These are phyloP conservation scores for Prunella himalayana DNA, from an alignment of 2,113 vertebrate species.

Conservation along the genomic window DNA sequence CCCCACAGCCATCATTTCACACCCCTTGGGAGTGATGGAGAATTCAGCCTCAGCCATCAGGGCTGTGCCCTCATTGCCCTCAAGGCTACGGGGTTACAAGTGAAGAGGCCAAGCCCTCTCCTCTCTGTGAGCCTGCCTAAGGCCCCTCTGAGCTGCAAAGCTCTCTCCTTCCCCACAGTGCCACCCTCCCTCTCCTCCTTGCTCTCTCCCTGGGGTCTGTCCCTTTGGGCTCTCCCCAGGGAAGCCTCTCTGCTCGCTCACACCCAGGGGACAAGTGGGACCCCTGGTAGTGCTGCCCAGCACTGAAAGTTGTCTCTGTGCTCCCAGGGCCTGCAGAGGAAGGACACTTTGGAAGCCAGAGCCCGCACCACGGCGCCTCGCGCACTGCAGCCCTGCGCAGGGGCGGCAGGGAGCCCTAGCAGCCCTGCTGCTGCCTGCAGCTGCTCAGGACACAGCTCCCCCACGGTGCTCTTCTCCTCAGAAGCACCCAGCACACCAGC, in stretches of 20 bases:
- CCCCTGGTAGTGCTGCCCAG: not conserved
- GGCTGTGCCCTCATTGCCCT: not conserved
- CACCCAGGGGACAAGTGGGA: not conserved
- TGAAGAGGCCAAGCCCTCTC: not conserved
- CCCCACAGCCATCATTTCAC: not conserved
- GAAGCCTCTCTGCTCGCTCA: not conserved
- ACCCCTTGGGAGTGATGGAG: not conserved
- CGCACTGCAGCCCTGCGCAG: not conserved
- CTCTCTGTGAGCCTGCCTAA: not conserved
- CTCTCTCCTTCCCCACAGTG: not conserved
- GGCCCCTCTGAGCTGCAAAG: not conserved
- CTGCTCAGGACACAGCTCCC: not conserved
- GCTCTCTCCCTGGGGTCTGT: not conserved
- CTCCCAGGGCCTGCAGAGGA: not conserved
- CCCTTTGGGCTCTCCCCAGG: not conserved
- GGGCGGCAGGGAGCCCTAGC: not conserved
- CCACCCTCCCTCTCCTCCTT: not conserved
- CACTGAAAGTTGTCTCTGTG: not conserved
- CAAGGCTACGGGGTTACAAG: not conserved
- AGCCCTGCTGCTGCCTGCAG: not conserved
- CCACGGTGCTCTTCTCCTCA: not conserved
- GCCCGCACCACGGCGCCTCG: accelerated
- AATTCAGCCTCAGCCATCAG: not conserved
- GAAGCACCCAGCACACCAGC: not conserved
- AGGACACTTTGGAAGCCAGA: not conserved